Conservation (phyloP, 2,113 vertebrate species). For the Myrmophylax atrothorax region DNA sequence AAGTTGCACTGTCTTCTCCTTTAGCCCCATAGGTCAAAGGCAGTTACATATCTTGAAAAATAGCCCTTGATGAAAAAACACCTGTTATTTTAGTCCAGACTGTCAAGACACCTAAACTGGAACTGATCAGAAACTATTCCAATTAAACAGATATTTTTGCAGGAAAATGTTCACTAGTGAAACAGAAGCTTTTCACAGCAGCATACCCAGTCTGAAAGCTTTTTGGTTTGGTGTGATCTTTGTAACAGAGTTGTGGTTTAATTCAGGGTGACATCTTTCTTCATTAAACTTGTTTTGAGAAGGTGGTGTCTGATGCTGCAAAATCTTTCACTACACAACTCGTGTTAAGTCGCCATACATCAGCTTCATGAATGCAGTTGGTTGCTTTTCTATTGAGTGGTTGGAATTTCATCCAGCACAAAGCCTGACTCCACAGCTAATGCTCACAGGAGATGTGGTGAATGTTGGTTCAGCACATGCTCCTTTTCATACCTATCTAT, state of each 20-base stretch:
- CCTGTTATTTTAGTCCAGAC: neutral
- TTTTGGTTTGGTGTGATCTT: neutral
- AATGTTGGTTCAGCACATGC: accelerated
- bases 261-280: neutral
- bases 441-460: neutral
- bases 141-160: neutral
- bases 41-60: neutral
- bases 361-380: neutral
- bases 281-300: neutral
- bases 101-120: neutral
- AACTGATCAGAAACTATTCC: neutral
- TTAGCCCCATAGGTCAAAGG: neutral
- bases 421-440: neutral
- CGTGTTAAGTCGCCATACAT: neutral
- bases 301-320: neutral
- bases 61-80: neutral
- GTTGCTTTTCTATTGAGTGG: neutral
- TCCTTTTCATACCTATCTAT: neutral
- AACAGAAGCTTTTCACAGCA: neutral
- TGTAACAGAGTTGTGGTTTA: neutral
- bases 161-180: neutral
- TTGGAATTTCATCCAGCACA: neutral
- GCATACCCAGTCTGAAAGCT: neutral
- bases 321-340: neutral
- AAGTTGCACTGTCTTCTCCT: neutral